Base-by-base conservation (phyloP, 2,797 vertebrate species). In the Pseudomugil gertrudae region DNA sequence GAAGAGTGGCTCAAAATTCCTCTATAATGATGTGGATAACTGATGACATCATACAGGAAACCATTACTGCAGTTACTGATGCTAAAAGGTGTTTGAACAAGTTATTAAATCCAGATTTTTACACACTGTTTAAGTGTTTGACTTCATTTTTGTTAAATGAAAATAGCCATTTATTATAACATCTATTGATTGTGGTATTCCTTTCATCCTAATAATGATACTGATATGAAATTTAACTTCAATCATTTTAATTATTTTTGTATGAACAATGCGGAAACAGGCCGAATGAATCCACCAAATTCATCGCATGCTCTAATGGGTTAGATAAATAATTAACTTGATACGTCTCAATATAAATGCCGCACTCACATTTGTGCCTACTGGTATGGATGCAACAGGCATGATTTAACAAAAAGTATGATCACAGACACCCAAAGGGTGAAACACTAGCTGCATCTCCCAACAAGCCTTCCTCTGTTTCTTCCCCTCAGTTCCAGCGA, bases 381-480 rank as follows among this genome's bases (percentile, higher is more conserved):
- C 66, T 66, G 43, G 63, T 64, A 67, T 64, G 24, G 33, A 35
- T 32, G 60, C 32, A 24, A 30, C 24, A 51, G 30, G 15, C 33
- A 58, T 45, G n/a, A 48, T 74, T 14, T 36, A 10, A 13, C 58
- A 66, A 57, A 57, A 38, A 63, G 24, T 51, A 40, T 68, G 71
- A 74, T 73, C 67, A 66, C 53, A 81, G 55, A 63, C 66, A 79
- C 84, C 72, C 74, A 65, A 67, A 78, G 64, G 79, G 43, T 76
- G 48, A 69, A 61, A 81, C 69, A 78, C 30, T 74, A 75, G 80
- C 84, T 83, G 81, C 73, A 74, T 80, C 51, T 81, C 72, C 69
- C 63, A 75, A 81, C 69, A 82, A 59, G 55, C 72, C 33, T 54
- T 74, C 62, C 60, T 73, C 69, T 70, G 57, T 79, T 63, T 72